These are phyloP conservation scores for Cyrtorhinus lividipennis DNA, from an alignment of 1,140 invertebrate species.

Conservation along the genomic window DNA sequence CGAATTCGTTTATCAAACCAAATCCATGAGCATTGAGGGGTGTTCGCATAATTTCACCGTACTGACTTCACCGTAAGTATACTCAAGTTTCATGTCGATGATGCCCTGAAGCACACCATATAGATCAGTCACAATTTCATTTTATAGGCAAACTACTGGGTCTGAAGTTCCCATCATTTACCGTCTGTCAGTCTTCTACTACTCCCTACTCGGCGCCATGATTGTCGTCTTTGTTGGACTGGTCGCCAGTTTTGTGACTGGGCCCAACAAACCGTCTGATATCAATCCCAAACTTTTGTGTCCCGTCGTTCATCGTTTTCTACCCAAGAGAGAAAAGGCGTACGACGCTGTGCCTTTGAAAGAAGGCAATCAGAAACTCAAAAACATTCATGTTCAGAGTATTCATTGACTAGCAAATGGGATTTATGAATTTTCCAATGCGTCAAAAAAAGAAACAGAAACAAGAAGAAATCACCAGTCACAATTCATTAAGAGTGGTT, in stretches of 20 bases:
- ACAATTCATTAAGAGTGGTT: no score
- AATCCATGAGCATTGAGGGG: conserved; percentile 19
- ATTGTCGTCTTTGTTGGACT: conserved; percentile 48
- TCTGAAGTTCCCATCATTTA: conserved; percentile 49
- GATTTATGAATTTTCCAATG: no score
- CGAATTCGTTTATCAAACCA: conserved; percentile 34
- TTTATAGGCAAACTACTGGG: neutral
- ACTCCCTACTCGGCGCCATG: conserved; percentile 44
- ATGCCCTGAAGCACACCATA: neutral
- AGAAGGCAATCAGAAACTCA: no score
- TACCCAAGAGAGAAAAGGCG: neutral
- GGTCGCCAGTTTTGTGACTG: conserved; percentile 48
- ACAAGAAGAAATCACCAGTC: no score
- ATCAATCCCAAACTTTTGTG: conserved; percentile 45
- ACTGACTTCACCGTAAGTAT: neutral
- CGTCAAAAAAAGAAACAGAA: no score
- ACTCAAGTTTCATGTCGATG: neutral
- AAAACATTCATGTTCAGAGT: no score
- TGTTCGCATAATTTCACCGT: conserved; percentile 17
- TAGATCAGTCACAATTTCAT: neutral
- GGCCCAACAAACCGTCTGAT: conserved; percentile 37
- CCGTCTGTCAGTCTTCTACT: conserved; percentile 56
- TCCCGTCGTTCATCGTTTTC: conserved; percentile 26
- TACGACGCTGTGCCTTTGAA: neutral
- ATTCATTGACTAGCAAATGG: no score